Evolutionary conservation across 2,113 vertebrate genomes (phyloP), one percentile per base, ranked within the genome.

Genomic region (Corapipo altera): DNA sequence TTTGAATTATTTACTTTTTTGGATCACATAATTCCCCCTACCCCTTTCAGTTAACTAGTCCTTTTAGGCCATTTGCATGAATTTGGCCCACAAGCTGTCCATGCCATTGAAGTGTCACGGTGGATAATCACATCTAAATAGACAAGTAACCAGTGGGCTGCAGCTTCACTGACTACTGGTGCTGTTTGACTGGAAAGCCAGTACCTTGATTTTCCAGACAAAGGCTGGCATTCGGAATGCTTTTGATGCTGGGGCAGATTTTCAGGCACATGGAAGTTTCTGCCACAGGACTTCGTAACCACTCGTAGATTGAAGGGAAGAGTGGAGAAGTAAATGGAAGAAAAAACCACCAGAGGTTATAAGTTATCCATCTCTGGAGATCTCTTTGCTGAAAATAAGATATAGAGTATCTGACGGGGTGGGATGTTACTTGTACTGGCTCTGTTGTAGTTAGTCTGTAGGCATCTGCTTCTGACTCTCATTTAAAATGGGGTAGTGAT

Each of bases 161-260:
- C 55, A 81, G 77, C 73, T 82, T 74, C 51, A 8, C 41, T 81
- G 61, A 4, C 39, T 46, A 3, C 62, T 71, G 18, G 35, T 55
- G 4, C 39, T 76, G 21, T 51, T 64, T 46, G 83, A n/a, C 6
- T 43, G 73, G 58, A 81, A 77, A 89, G 19, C 4, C 0, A 37
- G 15, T 37, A 21, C 57, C 85, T 77, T n/a, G 61, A n/a, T 9
- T 91, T 90, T 79, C 48, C 33, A 41, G 61, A 43, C 70, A 67
- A 79, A 83, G 70, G 48, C n/a, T 1, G 2, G 39, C 28, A 24
- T 86, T 58, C 33, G 44, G 51, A n/a, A 51, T 55, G 33, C 33
- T 85, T 90, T 65, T 65, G 32, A 35, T 93, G 46, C 75, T 85
- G 51, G 88, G 75, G 44, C 64, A 33, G n/a, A 76, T 83, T 83